A percentile compares a stretch with the other conserved stretches of the same genome.
Conservation (phyloP, 30 jellyfish, hydroid and myxozoan genomes). For the Pelagia noctiluca region DNA sequence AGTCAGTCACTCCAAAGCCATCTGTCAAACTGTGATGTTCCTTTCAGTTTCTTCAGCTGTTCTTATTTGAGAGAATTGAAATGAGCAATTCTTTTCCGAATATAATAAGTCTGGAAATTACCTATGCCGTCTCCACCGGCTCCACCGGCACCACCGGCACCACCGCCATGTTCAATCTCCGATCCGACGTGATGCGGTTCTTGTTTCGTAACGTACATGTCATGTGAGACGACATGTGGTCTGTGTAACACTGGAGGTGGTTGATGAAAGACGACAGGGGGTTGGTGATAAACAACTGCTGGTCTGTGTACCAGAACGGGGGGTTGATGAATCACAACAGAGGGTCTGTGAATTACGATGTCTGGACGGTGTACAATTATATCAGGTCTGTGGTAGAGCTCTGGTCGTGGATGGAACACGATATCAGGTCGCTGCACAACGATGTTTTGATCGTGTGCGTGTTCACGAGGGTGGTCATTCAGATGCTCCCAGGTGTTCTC, state of each 20-base stretch:
- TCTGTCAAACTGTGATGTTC: too few relatives aligned
- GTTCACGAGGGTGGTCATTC: conserved; percentile 78
- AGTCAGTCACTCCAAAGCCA: too few relatives aligned
- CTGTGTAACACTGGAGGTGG: conserved; percentile 99
- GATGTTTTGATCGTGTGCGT: conserved; percentile 90
- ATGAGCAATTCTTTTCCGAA: too few relatives aligned
- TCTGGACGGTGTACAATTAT: conserved; percentile 98
- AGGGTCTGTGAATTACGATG: conserved; percentile 97
- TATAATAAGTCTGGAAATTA: too few relatives aligned
- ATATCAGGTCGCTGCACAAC: conserved; percentile 97
- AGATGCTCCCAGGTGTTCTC: conserved; percentile 89
- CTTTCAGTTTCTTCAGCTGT: too few relatives aligned
- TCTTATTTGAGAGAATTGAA: too few relatives aligned
- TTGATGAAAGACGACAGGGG: conserved; percentile 99
- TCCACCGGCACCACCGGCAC: conserved; percentile 77
- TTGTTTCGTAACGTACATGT: conserved; percentile 89
- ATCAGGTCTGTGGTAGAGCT: conserved; percentile 96
- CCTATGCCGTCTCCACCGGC: conserved; percentile 63
- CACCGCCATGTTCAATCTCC: conserved; percentile 92
- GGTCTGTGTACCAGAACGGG: conserved; percentile 99
- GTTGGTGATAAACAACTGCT: conserved; percentile 97
- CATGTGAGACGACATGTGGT: conserved; percentile 97
- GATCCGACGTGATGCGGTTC: conserved; percentile 98
- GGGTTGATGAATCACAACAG: conserved; percentile 97
- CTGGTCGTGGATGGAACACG: conserved; percentile 99